These are phyloP conservation scores for Panorpa germanica DNA, from an alignment of 2,888 invertebrate genomes.

Conservation along the genomic window DNA sequence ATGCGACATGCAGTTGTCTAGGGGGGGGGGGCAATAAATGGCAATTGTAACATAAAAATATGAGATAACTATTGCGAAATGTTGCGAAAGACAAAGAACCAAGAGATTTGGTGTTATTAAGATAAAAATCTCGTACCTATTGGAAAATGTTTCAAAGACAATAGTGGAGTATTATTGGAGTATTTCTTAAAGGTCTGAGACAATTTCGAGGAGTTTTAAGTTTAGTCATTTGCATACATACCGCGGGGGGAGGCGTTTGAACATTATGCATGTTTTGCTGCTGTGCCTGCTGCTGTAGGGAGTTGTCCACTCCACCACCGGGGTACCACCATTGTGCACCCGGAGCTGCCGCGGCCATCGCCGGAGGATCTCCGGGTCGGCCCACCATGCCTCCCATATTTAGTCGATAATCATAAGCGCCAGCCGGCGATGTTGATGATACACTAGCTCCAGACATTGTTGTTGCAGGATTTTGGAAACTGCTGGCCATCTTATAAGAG, in stretches of 20 bases:
- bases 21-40: too few species aligned
- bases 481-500: slow-evolving; percentile 72
- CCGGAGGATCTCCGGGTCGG: slow-evolving; percentile 23
- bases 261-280: slow-evolving; percentile 20
- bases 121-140: too few species aligned
- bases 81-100: too few species aligned
- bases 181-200: neutral
- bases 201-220: neutral
- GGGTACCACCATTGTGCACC: slow-evolving; percentile 63
- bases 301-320: slow-evolving; percentile 36
- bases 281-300: slow-evolving; percentile 33
- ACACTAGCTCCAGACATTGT: slow-evolving; percentile 42
- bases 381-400: slow-evolving; percentile 34
- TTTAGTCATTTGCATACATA: slow-evolving; percentile 17
- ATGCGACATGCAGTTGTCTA: too few species aligned
- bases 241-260: slow-evolving; percentile 24
- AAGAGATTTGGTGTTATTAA: too few species aligned
- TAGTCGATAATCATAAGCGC: slow-evolving; percentile 58
- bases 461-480: slow-evolving; percentile 54
- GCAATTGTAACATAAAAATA: too few species aligned
- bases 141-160: too few species aligned
- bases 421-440: slow-evolving; percentile 39
- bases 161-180: too few species aligned
- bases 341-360: slow-evolving; percentile 26
- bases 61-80: too few species aligned